phyloP scores from a whole-genome alignment of 2,888 invertebrate genomes.

The Lithosia quadra region DNA sequence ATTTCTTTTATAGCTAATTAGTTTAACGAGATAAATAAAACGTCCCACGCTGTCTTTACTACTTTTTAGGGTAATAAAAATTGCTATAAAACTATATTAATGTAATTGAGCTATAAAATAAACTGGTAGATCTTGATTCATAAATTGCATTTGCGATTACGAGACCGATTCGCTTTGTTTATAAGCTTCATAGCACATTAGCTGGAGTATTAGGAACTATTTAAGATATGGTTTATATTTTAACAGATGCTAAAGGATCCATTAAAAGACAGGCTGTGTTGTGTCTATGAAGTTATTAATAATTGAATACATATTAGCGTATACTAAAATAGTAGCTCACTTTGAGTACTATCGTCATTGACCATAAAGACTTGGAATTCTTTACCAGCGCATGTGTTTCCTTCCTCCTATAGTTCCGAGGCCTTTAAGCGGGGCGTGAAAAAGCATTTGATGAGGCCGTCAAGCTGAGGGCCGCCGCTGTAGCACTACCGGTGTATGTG shows the following conservation, averaged over 20 bases:
- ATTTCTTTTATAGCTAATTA: background rate
- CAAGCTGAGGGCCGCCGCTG: no score
- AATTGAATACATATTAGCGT: background rate
- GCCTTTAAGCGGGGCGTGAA: no score
- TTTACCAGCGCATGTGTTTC: no score
- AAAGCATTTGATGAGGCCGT: no score
- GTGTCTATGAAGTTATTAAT: background rate
- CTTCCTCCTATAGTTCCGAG: no score
- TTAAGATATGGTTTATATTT: background rate
- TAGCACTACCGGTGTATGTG: no score
- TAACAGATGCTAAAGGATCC: background rate
- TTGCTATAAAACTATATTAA: background rate
- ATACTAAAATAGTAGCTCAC: background rate
- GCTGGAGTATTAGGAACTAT: background rate
- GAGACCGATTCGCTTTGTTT: background rate
- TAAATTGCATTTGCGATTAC: background rate
- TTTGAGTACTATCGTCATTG: background rate
- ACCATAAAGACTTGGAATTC: no score
- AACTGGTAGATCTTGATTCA: slow-evolving; percentile 6
- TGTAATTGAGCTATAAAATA: slow-evolving; percentile 9
- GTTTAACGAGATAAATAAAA: background rate
- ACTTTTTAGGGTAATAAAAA: background rate
- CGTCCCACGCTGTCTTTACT: background rate
- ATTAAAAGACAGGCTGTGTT: background rate
- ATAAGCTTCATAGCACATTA: background rate